A percentile compares a stretch with the other conserved stretches of the same genome.
phyloP scores from a whole-genome alignment of 2,113 vertebrate genomes.

The Epinephelus moara region DNA sequence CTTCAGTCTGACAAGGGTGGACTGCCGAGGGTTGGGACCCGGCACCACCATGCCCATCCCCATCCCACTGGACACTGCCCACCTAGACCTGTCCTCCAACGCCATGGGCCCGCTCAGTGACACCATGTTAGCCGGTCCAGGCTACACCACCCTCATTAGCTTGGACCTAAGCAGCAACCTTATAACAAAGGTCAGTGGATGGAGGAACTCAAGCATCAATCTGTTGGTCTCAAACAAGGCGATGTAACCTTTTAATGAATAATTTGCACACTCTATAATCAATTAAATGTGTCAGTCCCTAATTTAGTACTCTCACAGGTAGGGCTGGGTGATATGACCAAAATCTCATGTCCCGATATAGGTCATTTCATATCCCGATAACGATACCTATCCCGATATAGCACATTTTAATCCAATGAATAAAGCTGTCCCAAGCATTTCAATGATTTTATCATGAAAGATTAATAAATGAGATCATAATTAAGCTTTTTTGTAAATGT shows the following conservation, averaged over 20 bases:
- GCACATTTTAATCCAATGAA: too few relatives aligned
- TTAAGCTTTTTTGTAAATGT: not conserved
- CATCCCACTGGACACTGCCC: slow-evolving; percentile 94
- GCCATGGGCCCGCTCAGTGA: slow-evolving; percentile 89
- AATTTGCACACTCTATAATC: not conserved
- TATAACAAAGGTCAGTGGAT: slow-evolving; percentile 84
- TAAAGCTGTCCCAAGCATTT: not conserved
- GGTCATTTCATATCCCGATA: too few relatives aligned
- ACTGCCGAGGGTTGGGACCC: slow-evolving; percentile 90
- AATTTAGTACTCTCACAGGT: not conserved
- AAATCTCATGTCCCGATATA: too few relatives aligned
- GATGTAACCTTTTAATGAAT: not conserved
- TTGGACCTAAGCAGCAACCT: slow-evolving; percentile 94
- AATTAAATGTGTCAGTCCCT: not conserved
- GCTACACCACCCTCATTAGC: slow-evolving; percentile 95
- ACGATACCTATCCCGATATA: too few relatives aligned
- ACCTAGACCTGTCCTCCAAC: slow-evolving; percentile 94
- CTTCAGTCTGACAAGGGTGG: slow-evolving; percentile 96
- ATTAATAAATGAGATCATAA: not conserved
- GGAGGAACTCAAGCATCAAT: not conserved
- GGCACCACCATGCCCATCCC: slow-evolving; percentile 87
- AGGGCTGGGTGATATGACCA: too few relatives aligned
- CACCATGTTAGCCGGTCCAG: slow-evolving; percentile 92
- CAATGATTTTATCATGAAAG: not conserved
- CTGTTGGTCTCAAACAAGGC: not conserved